Base-by-base conservation (phyloP, 2,888 invertebrate species). In the Pherbina coryleti region DNA sequence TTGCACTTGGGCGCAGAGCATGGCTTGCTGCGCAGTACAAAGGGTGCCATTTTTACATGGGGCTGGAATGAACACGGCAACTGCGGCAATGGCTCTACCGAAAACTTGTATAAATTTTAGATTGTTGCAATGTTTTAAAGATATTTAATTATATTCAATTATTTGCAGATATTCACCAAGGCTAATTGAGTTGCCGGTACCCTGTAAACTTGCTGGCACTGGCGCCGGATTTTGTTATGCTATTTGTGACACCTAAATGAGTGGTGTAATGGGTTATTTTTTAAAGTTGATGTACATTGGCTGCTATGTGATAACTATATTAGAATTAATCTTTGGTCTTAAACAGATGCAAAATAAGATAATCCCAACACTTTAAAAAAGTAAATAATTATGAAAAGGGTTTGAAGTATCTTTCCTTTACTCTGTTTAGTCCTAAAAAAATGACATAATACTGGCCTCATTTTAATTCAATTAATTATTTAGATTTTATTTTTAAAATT, bases 31-130 rank as follows among this genome's bases (percentile, higher is more conserved):
- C 89, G 95, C 80, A 92, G 92, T 83, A 92, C 91, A 7, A 92
- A 93, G 77, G 93, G 93, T 49, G 91, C 91, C 70, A 87, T 96
- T 7, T 93, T 93, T 85, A 92, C 94, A 25, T 97, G 96, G 96
- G 96, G 96, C 0, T 97, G 96, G 96, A 96, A 97, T 89, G 96
- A 97, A 85, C 96, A 96, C 90, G 95, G 95, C 55, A 96, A 94
- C 87, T 96, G 96, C 84, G 96, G 96, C 75, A 93, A 92, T 82
- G 93, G 92, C 75, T 81, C 84, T 0, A 86, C 85, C 0, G 87
- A 88, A 31, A 90, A 90, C 84, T 53, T 89, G 90, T 90, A 84
- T 86, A 5, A 34, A 28, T 57, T 55, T 37, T 3, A 62, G 25
- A 9, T 19, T 31, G n/a, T n/a, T n/a, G n/a, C n/a, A n/a, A n/a